A percentile compares a stretch with the other conserved stretches of the same genome.
phyloP scores from a whole-genome alignment of 2,797 vertebrate genomes.

The Pseudochirops corinnae region DNA sequence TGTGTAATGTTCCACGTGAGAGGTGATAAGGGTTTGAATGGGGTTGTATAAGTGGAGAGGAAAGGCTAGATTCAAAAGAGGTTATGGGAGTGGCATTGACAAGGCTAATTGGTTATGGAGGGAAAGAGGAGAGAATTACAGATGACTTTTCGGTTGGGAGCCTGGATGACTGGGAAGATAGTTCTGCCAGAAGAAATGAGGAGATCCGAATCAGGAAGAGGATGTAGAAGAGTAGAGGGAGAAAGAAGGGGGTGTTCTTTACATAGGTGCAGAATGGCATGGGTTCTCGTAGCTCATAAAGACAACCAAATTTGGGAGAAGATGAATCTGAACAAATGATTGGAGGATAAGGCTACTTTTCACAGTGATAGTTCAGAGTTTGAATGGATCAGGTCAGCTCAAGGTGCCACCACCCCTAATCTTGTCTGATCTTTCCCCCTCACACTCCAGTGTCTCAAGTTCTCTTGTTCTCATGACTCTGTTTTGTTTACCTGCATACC shows the following conservation, averaged over 20 bases:
- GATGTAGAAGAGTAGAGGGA: constrained; percentile 8
- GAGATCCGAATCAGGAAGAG: constrained; percentile 30
- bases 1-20: not conserved
- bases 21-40: not conserved
- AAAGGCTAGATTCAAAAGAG: not conserved
- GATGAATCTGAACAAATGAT: constrained; percentile 9
- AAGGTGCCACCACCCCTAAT: not conserved
- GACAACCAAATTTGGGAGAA: constrained; percentile 21
- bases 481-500: not conserved
- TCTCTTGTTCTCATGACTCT: not conserved
- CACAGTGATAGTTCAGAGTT: constrained; percentile 14
- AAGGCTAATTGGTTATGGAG: not conserved
- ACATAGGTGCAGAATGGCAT: not conserved
- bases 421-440: not conserved
- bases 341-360: not conserved
- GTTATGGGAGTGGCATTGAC: not conserved
- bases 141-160: not conserved
- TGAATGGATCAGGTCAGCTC: not conserved
- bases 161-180: not conserved
- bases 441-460: not conserved
- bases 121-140: not conserved
- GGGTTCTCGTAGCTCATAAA: not conserved
- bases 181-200: not conserved
- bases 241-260: constrained; percentile 21
- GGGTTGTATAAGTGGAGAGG: not conserved